Evolutionary conservation across 2,888 invertebrate genomes (phyloP), one percentile per base, ranked within the genome.

Genomic region (Lagria hirta): DNA sequence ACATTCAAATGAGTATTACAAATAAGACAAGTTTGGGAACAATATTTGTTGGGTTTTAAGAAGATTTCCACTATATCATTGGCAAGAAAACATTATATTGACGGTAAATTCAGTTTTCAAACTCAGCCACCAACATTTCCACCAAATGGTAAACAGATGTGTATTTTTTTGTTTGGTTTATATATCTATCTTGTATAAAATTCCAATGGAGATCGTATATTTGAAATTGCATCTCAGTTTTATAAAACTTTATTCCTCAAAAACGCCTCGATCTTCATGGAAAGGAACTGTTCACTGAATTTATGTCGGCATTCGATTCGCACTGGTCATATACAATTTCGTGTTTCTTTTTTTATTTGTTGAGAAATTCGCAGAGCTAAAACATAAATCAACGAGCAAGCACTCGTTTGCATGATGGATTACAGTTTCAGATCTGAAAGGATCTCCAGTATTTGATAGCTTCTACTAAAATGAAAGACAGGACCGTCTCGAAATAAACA

Each of bases 101-200:
- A 14, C 50, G 48, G 59, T 60, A 61, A 59, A 61, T 57, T 59
- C 45, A 13, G 41, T 47, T 52, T 48, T 60, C 59, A 52, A 52
- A 52, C 46, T 48, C 58, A 58, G 55, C 50, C 54, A 48, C 52
- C 58, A 51, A 58, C 58, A 61, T 60, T 60, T 60, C 57, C 55
- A 55, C 58, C 56, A 46, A 49, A 55, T 51, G 56, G 58, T 60
- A 56, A 55, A 58, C 58, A 60, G 55, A 60, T 58, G 55, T 60
- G 55, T 57, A 52, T 57, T 55, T 58, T n/a, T 55, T 55, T 55
- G 47, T 37, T 10, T 30, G 42, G 28, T 51, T 48, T 49, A 51
- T 56, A 56, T 54, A 55, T 58, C 50, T 50, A 37, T 43, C 49
- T 41, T 48, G 54, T 49, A 58, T 60, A 57, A 57, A 58, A 58